Evolutionary conservation across 1,140 invertebrate genomes (phyloP).

Genomic region (Dysdera silvatica): DNA sequence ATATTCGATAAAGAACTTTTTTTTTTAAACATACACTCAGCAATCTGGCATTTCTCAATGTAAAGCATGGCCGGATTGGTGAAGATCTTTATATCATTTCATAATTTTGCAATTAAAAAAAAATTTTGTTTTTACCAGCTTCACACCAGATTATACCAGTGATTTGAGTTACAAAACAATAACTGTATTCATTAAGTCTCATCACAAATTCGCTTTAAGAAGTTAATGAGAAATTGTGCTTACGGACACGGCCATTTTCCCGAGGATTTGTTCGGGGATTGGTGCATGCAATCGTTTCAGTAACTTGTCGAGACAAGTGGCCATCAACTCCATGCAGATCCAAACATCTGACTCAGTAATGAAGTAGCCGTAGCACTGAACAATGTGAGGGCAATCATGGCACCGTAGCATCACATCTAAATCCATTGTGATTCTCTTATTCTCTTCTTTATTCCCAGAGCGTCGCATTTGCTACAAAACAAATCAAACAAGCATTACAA

Average conservation of each 20-base stretch:
- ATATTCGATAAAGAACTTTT: no score
- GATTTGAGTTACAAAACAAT: no score
- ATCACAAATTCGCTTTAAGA: neutral
- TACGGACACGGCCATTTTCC: slow-evolving; percentile 92
- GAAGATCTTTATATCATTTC: no score
- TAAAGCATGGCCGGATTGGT: no score
- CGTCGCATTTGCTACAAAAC: slow-evolving; percentile 84
- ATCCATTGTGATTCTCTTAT: slow-evolving; percentile 97
- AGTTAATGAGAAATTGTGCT: slow-evolving; percentile 43
- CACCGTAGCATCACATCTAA: slow-evolving; percentile 94
- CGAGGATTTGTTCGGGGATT: slow-evolving; percentile 89
- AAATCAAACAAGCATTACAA: no score
- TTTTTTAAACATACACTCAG: no score
- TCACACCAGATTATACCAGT: no score
- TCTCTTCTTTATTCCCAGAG: slow-evolving; percentile 91
- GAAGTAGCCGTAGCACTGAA: slow-evolving; percentile 93
- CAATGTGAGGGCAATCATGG: slow-evolving; percentile 93
- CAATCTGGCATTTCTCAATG: no score
- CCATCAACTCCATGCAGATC: slow-evolving; percentile 99
- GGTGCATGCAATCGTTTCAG: slow-evolving; percentile 75
- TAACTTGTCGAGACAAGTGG: slow-evolving; percentile 94
- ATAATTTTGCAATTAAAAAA: no score
- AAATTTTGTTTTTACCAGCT: no score
- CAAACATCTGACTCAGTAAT: slow-evolving; percentile 81
- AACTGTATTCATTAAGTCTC: no score